Evolutionary conservation across 2,888 invertebrate genomes (phyloP).

Genomic region (Drosophila buzzatii): DNA sequence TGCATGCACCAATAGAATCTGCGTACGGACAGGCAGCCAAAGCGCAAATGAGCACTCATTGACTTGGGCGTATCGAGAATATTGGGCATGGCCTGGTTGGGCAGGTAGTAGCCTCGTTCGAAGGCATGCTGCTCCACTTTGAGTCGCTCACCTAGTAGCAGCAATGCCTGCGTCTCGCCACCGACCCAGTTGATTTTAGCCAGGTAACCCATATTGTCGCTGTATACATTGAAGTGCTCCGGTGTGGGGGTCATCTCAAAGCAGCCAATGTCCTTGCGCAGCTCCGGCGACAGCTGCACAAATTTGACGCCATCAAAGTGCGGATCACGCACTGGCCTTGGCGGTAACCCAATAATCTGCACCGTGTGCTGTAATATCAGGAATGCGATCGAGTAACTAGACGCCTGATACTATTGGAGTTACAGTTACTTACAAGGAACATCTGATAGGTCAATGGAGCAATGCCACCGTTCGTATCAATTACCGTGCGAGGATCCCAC

Average conservation of each 20-base stretch:
- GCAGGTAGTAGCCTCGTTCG: slow-evolving; percentile 87
- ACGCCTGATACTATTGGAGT: not conserved
- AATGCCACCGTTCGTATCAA: slow-evolving; percentile 89
- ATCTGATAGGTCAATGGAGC: slow-evolving; percentile 90
- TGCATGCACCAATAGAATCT: slow-evolving; percentile 90
- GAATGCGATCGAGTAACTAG: not conserved
- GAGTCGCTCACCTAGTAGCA: slow-evolving; percentile 87
- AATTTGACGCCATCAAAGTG: slow-evolving; percentile 86
- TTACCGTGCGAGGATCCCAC: slow-evolving; percentile 89
- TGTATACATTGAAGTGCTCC: slow-evolving; percentile 87
- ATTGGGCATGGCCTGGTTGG: slow-evolving; percentile 90
- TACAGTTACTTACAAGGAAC: slow-evolving; percentile 87
- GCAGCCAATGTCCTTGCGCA: slow-evolving; percentile 86
- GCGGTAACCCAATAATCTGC: slow-evolving; percentile 87
- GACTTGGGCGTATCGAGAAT: slow-evolving; percentile 89
- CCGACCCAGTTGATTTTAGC: slow-evolving; percentile 87
- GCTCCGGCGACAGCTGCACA: slow-evolving; percentile 85
- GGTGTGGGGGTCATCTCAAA: slow-evolving; percentile 87
- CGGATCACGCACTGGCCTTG: slow-evolving; percentile 86
- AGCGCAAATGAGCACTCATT: slow-evolving; percentile 89
- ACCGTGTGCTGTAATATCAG: slow-evolving; percentile 87
- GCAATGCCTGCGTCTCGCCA: slow-evolving; percentile 88
- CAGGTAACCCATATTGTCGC: slow-evolving; percentile 84
- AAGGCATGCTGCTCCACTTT: slow-evolving; percentile 87
- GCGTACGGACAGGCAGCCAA: slow-evolving; percentile 90